Base-by-base conservation (phyloP, 2,888 invertebrate species). In the Acrobasis consociella region DNA sequence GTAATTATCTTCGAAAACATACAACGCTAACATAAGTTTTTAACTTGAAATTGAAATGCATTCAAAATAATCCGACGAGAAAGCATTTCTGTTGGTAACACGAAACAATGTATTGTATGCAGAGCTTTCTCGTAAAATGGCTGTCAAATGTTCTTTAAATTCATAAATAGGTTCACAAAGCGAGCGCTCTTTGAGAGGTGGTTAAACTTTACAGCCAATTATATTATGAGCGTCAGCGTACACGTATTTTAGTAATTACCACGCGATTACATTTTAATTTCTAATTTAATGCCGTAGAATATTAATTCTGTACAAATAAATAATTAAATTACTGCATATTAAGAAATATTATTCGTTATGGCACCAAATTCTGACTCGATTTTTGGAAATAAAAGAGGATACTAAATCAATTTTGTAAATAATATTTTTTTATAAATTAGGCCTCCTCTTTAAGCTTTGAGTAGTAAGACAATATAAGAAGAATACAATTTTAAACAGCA, bases 131-230 rank as follows among this genome's bases (percentile, higher is more conserved):
- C 51, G 58, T 62, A 64, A 65, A 66, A 64, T 65, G 62, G 64
- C 66, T 65, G 66, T 66, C 64, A 63, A 68, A 68, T 68, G 61
- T 66, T 64, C 64, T 64, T 65, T 64, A 58, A 51, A 64, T 61
- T 51, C 60, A 58, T 61, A 64, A 16, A 50, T 50, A 50, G 15
- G 49, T 50, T 50, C 16, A 50, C 49, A 50, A 16, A 1, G 42
- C 42, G 42, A 42, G 42, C 11, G 42, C 11, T 42, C 42, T 42
- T 42, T 42, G 42, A 42, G 42, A 13, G 42, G 42, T 42, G 42
- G 42, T 42, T 42, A 42, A 42, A 42, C 42, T 13, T 42, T 13
- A 13, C 42, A 10, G 2, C 42, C 11, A 42, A 42, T 42, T 42
- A 42, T 42, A 46, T 46, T 13, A 46, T n/a, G n/a, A 31, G 31